Evolutionary conservation across 2,113 vertebrate species (phyloP).

Genomic region (Dicrurus megarhynchus): DNA sequence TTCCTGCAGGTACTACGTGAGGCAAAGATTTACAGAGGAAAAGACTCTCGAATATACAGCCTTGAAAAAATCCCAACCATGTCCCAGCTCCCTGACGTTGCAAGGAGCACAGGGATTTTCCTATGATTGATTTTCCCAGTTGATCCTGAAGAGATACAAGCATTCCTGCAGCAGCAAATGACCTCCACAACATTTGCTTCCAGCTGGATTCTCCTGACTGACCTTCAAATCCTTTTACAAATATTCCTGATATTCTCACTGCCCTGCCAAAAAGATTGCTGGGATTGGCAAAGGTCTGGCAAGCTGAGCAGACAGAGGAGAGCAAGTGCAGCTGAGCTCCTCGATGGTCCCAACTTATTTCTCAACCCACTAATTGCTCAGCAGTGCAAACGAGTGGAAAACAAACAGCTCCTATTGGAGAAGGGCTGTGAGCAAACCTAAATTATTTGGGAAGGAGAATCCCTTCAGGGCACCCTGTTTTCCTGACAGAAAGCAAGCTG

Average conservation of each 20-base stretch:
- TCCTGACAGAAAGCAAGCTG: background rate
- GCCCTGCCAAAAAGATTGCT: background rate
- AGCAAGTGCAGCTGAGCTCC: background rate
- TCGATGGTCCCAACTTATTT: fast-evolving
- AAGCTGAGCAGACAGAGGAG: background rate
- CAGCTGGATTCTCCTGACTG: background rate
- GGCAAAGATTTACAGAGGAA: background rate
- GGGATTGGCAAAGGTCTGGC: background rate
- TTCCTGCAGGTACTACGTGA: background rate
- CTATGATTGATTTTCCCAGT: background rate
- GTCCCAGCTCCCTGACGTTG: background rate
- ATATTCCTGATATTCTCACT: background rate
- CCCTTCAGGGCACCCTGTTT: background rate
- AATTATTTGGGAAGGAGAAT: background rate
- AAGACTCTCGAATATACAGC: background rate
- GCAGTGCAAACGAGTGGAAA: background rate
- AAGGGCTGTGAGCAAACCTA: background rate
- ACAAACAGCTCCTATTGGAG: background rate
- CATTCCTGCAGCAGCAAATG: background rate
- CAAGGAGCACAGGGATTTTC: background rate
- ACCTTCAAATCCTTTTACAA: slow-evolving; percentile 13
- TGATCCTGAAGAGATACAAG: background rate
- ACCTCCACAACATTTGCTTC: background rate
- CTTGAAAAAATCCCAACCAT: background rate
- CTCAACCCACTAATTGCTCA: background rate